Evolutionary conservation across 2,113 vertebrate species (phyloP).

Genomic region (Theropithecus gelada): DNA sequence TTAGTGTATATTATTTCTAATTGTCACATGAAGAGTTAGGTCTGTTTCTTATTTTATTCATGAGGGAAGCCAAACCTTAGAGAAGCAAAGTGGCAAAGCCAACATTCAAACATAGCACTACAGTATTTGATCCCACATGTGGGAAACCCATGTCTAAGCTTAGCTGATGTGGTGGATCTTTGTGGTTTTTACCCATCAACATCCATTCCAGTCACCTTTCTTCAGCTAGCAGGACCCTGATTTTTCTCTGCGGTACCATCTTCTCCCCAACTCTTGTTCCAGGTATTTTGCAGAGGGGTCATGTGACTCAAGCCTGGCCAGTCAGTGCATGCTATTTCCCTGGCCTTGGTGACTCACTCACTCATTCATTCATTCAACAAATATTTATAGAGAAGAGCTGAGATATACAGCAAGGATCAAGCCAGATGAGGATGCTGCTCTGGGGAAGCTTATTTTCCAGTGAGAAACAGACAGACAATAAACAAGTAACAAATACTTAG

Average conservation of each 20-base stretch:
- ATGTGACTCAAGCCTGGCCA: not conserved
- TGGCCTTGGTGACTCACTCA: not conserved
- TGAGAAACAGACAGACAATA: not conserved
- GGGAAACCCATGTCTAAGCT: not conserved
- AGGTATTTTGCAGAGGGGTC: not conserved
- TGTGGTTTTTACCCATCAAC: not conserved
- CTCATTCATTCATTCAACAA: not conserved
- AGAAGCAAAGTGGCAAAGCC: not conserved
- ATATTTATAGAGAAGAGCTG: not conserved
- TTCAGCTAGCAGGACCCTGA: not conserved
- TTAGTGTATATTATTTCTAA: not conserved
- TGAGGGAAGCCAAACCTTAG: not conserved
- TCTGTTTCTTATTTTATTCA: conserved; percentile 29
- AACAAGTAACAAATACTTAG: not conserved
- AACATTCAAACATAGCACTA: not conserved
- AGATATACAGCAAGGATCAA: not conserved
- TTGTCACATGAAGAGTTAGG: not conserved
- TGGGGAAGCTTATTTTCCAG: not conserved
- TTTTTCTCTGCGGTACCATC: not conserved
- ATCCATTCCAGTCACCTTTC: not conserved
- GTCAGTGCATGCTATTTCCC: not conserved
- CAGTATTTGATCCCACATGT: not conserved
- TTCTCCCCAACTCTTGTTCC: not conserved
- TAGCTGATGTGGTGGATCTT: not conserved
- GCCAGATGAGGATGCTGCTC: not conserved